Percentiles rank a stretch among this genome's conserved stretches.
Evolutionary conservation across 2,113 vertebrate genomes (phyloP).

Genomic region (Campylorhamphus procurvoides): DNA sequence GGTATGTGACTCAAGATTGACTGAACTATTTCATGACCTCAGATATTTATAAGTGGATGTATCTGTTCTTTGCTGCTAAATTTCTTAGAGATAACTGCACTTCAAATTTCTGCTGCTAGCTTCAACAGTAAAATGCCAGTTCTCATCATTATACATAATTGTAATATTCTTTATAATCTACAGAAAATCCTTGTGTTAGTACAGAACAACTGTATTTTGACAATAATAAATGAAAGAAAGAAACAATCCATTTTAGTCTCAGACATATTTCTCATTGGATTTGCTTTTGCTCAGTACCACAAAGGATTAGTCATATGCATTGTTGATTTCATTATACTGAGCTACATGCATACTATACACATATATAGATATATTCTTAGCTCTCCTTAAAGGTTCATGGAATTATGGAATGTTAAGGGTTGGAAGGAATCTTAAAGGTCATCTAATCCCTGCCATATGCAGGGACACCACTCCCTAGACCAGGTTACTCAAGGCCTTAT

Average conservation of each 20-base stretch:
- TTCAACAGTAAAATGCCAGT: neutral
- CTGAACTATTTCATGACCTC: neutral
- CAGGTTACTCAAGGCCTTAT: neutral
- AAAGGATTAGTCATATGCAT: neutral
- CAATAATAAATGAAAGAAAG: neutral
- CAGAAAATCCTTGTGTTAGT: neutral
- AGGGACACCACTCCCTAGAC: neutral
- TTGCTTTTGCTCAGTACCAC: neutral
- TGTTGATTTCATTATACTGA: neutral
- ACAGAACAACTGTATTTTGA: neutral
- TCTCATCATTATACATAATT: neutral
- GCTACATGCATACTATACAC: neutral
- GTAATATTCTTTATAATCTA: neutral
- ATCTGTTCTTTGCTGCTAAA: neutral
- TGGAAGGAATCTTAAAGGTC: neutral
- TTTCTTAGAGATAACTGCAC: neutral
- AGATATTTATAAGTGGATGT: neutral
- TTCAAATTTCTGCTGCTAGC: neutral
- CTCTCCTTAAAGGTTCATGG: neutral
- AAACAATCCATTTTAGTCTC: neutral
- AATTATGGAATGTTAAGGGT: neutral
- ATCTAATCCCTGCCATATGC: neutral
- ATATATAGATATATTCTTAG: neutral
- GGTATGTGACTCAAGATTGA: neutral
- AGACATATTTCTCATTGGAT: neutral